Conservation (phyloP, 1,140 invertebrate species). For the Aphis craccivora region DNA sequence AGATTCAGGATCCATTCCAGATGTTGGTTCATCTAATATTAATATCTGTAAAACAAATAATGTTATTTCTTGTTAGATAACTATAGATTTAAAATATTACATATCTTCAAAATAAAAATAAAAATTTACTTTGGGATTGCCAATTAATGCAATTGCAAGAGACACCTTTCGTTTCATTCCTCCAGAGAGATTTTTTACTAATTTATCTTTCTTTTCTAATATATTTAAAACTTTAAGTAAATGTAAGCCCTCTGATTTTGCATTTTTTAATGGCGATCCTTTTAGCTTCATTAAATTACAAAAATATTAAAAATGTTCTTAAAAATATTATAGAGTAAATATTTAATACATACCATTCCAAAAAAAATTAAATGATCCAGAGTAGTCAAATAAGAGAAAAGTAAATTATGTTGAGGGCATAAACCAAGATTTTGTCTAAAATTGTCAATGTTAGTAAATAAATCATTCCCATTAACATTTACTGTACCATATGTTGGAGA, state of each 20-base stretch:
- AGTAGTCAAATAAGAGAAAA: constrained; percentile 92
- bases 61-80: not conserved
- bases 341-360: constrained; percentile 59
- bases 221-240: constrained; percentile 69
- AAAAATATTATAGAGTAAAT: not conserved
- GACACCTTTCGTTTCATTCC: constrained; percentile 87
- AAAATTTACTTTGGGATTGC: constrained; percentile 65
- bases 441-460: constrained; percentile 66
- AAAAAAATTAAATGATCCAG: constrained; percentile 77
- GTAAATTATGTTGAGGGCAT: constrained; percentile 94
- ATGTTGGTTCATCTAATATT: constrained; percentile 87
- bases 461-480: constrained; percentile 72
- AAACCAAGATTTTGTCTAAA: constrained; percentile 72
- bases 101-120: not conserved
- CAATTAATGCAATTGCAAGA: constrained; percentile 80
- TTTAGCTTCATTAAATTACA: constrained; percentile 66
- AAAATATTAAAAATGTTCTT: not conserved
- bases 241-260: constrained; percentile 63
- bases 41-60: constrained; percentile 57
- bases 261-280: constrained; percentile 63
- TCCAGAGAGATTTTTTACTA: constrained; percentile 71
- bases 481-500: constrained; percentile 72
- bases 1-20: constrained; percentile 94
- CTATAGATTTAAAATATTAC: not conserved
- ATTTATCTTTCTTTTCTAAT: constrained; percentile 57